These are phyloP conservation scores for Dasysyrphus tricinctus DNA, from an alignment of 2,888 invertebrate species.

Conservation along the genomic window DNA sequence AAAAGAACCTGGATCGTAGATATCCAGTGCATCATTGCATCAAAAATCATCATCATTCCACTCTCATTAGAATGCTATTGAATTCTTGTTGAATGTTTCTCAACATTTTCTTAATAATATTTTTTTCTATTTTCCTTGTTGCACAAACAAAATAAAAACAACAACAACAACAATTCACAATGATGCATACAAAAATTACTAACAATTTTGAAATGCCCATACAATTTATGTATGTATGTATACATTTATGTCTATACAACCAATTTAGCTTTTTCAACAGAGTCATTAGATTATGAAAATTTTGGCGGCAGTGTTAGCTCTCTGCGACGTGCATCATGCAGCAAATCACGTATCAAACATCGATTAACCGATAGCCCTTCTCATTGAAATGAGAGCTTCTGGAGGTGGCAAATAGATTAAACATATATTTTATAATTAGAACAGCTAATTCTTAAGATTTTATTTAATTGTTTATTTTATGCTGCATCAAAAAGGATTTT, in stretches of 20 bases:
- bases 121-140: slow-evolving; percentile 69
- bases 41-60: slow-evolving; percentile 46
- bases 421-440: slow-evolving; percentile 7
- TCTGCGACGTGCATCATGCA: slow-evolving; percentile 83
- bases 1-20: slow-evolving; percentile 28
- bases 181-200: slow-evolving; percentile 13
- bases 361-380: slow-evolving; percentile 83
- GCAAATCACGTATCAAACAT: slow-evolving; percentile 83
- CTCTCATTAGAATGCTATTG: slow-evolving; percentile 53
- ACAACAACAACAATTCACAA: slow-evolving; percentile 32
- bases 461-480: slow-evolving; percentile 3
- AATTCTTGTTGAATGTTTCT: slow-evolving; percentile 44
- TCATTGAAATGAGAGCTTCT: slow-evolving; percentile 78
- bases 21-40: slow-evolving; percentile 50
- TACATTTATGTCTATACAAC: not conserved
- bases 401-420: not conserved
- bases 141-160: slow-evolving; percentile 26
- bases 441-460: not conserved
- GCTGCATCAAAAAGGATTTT: not conserved
- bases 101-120: slow-evolving; percentile 47
- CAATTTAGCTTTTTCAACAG: slow-evolving; percentile 83
- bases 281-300: slow-evolving; percentile 84
- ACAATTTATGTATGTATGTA: slow-evolving; percentile 12
- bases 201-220: slow-evolving; percentile 16
- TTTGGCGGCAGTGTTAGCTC: slow-evolving; percentile 83